Evolutionary conservation across 2,888 invertebrate genomes (phyloP), one percentile per base, ranked within the genome.

Genomic region (Harpalus rufipes): DNA sequence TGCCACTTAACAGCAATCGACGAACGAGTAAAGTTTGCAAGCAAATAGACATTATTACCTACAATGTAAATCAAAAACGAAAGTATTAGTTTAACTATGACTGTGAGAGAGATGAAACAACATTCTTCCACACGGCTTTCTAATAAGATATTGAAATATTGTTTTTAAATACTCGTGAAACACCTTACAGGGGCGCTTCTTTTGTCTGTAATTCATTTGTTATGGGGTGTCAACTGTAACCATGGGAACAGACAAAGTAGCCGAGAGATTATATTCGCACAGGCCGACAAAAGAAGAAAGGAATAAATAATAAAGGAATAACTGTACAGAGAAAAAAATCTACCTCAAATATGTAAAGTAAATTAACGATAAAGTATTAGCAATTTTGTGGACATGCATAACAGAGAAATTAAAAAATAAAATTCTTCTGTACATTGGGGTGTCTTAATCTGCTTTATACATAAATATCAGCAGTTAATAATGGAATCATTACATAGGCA

Each of bases 21-120:
- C 41, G 79, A 78, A 78, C 4, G 44, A 61, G 58, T 39, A 25
- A 32, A 58, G 59, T 78, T 78, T 78, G 79, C 61, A 59, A 32
- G 79, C 59, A 79, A 78, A 16, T 12, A 51, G 59, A 25, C 58
- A 79, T 79, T 61, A 79, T 78, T 79, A 32, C 6, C 6, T 32
- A 59, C 72, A 41, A 74, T 18, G 72, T 58, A 79, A 79, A 79
- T 79, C 79, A 79, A 39, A 79, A 78, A 79, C 12, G 58, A 79
- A 79, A 79, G 79, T 79, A 41, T 74, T 74, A 44, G 44, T 51
- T 74, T 74, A 74, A 74, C 72, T 74, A 51, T 74, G 16, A 32
- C 32, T 32, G 32, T 32, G 32, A 32, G 32, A 32, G 32, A 32
- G 1, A 5, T 5, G 6, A 1, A 5, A 32, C 32, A 32, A 32